These are phyloP conservation scores for Tachysurus vachellii DNA, from an alignment of 2,113 vertebrate genomes.

Conservation along the genomic window DNA sequence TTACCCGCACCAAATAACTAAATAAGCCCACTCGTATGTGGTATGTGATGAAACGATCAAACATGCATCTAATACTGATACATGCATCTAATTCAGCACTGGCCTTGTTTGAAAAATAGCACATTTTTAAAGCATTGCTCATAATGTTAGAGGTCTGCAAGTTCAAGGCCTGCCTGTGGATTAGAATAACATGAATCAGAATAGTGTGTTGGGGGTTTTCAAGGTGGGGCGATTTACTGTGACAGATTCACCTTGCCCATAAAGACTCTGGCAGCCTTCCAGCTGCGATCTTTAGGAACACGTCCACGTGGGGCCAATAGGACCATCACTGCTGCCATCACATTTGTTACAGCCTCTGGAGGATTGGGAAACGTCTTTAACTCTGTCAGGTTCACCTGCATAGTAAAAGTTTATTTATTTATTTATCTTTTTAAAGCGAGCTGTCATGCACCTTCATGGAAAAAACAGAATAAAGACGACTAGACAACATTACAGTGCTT, in stretches of 20 bases:
- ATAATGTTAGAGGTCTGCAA: slow-evolving; percentile 49
- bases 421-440: not conserved
- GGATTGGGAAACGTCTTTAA: slow-evolving; percentile 83
- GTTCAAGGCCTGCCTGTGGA: slow-evolving; percentile 68
- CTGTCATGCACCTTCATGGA: not conserved
- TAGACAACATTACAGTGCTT: not conserved
- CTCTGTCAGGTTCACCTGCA: slow-evolving; percentile 81
- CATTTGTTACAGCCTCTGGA: slow-evolving; percentile 76
- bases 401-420: not conserved
- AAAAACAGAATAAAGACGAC: not conserved
- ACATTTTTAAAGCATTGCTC: slow-evolving; percentile 44
- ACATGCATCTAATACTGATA: slow-evolving; percentile 23
- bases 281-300: slow-evolving; percentile 77
- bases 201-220: slow-evolving; percentile 28
- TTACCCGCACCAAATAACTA: slow-evolving; percentile 27
- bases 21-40: slow-evolving; percentile 27
- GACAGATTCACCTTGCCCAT: slow-evolving; percentile 82
- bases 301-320: slow-evolving; percentile 74
- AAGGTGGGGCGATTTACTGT: slow-evolving; percentile 55
- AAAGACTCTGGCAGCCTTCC: slow-evolving; percentile 79
- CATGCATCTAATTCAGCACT: not conserved
- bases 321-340: slow-evolving; percentile 81
- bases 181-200: slow-evolving; percentile 70
- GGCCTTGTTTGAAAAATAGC: slow-evolving; percentile 1
- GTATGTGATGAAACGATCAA: not conserved